Conservation (phyloP, 2,113 vertebrate genomes). For the Hyla sarda region DNA sequence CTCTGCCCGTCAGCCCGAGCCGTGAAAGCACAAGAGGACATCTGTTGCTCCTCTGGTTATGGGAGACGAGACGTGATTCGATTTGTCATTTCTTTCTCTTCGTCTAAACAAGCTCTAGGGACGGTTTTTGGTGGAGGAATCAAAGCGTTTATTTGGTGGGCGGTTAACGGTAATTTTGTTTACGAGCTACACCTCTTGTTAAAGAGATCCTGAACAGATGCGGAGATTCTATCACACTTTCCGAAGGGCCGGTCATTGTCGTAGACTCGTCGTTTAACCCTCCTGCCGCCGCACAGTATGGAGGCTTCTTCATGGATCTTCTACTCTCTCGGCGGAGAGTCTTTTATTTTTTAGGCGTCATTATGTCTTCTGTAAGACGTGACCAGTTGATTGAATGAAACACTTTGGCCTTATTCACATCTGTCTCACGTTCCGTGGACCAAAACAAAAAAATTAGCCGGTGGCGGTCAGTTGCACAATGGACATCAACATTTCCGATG, state of each 20-base stretch:
- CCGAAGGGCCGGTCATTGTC: slow-evolving; percentile 39
- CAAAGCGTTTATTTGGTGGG: slow-evolving; percentile 54
- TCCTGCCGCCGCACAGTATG: background rate
- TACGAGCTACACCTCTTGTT: slow-evolving; percentile 71
- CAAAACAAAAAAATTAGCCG: no score
- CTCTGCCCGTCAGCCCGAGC: slow-evolving; percentile 75
- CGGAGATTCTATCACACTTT: slow-evolving; percentile 43
- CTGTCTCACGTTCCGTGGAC: no score
- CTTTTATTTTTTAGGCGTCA: background rate
- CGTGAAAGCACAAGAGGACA: slow-evolving; percentile 72
- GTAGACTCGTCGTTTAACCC: slow-evolving; percentile 67
- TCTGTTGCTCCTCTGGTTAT: slow-evolving; percentile 75
- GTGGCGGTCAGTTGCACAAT: no score
- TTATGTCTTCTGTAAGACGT: background rate
- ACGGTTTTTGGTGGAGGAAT: slow-evolving; percentile 68
- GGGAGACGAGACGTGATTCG: slow-evolving; percentile 76
- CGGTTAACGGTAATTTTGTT: slow-evolving; percentile 66
- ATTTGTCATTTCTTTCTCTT: slow-evolving; percentile 71
- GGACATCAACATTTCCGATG: no score
- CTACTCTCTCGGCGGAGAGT: background rate
- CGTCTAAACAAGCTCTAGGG: slow-evolving; percentile 70
- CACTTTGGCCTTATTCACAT: no score
- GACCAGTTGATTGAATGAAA: background rate
- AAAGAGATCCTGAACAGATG: slow-evolving; percentile 73
- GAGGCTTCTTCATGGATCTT: background rate